Base-by-base conservation (phyloP, 2,113 vertebrate species). In the Gymnobelideus leadbeateri region DNA sequence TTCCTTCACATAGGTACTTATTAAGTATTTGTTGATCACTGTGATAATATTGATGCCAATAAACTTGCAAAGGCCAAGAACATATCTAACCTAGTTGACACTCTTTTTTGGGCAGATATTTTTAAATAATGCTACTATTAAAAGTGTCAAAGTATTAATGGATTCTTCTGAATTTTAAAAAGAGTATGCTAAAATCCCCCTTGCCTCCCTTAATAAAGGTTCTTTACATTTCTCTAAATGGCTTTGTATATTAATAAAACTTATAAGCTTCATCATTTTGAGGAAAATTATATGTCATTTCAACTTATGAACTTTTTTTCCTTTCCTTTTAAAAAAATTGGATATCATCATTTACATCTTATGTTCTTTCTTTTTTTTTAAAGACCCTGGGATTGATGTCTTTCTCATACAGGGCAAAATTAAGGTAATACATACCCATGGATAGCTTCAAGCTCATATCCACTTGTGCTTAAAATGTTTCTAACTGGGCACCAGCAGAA, bases 281-380 rank as follows among this genome's bases (percentile, higher is more conserved):
- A 94, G 96, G 94, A 96, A 90, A 97, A 96, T 61, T 46, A 26
- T 8, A 92, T 94, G 92, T 94, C 95, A 91, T 96, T 97, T 97
- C 52, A 89, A 54, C 91, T 96, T 95, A 96, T 97, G 95, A 97
- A 96, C 92, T 55, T 54, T 97, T 97, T 96, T 96, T 92, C 46
- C 7, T 43, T 19, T 16, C 61, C 12, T 77, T 94, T 46, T 93
- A 51, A 51, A 51, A 49, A 96, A 97, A 91, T 95, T 97, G 23
- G 95, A 95, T 97, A 92, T 91, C 95, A 96, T 97, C 47, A 95
- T 97, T 96, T 96, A 68, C 50, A 94, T 92, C 49, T 95, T 96
- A 93, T 68, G 49, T n/a, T 94, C 91, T 92, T 51, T 95, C 55
- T 92, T 31, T 53, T 47, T 55, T 49, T 11, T 49, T 51, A 68